A percentile compares a stretch with the other conserved stretches of the same genome.
phyloP scores from a whole-genome alignment of 2,113 vertebrate species.

The Mungos mungo region DNA sequence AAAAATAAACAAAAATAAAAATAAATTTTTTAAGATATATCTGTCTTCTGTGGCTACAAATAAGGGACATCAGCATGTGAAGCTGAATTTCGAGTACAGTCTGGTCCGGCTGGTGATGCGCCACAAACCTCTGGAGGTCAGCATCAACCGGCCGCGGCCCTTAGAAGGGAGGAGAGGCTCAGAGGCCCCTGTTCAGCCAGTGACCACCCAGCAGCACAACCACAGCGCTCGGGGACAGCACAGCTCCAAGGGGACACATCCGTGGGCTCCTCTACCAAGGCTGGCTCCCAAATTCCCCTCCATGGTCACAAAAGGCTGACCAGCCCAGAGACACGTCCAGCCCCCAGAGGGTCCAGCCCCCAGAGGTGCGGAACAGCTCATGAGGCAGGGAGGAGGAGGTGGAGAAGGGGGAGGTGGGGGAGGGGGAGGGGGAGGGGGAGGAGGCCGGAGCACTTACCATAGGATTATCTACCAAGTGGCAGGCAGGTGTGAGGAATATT shows the following conservation, averaged over 20 bases:
- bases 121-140: not conserved
- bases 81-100: not conserved
- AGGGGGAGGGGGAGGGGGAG: too few species aligned
- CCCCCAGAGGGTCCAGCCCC: too few species aligned
- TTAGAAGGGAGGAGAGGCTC: not conserved
- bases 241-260: rapidly evolving
- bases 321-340: rapidly evolving
- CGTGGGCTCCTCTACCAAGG: too few species aligned
- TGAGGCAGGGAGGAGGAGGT: not conserved
- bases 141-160: not conserved
- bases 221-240: not conserved
- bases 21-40: too few species aligned
- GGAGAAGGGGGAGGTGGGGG: rapidly evolving
- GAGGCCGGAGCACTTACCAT: not conserved
- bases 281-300: rapidly evolving
- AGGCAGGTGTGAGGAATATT: not conserved
- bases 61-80: not conserved
- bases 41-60: not conserved
- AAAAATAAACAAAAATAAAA: too few species aligned
- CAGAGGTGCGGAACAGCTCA: not conserved
- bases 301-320: not conserved
- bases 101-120: not conserved
- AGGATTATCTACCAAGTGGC: not conserved
- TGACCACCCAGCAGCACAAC: rapidly evolving
- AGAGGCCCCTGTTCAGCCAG: not conserved